These are phyloP conservation scores for Ips nitidus DNA, from an alignment of 1,140 invertebrate species.

Conservation along the genomic window DNA sequence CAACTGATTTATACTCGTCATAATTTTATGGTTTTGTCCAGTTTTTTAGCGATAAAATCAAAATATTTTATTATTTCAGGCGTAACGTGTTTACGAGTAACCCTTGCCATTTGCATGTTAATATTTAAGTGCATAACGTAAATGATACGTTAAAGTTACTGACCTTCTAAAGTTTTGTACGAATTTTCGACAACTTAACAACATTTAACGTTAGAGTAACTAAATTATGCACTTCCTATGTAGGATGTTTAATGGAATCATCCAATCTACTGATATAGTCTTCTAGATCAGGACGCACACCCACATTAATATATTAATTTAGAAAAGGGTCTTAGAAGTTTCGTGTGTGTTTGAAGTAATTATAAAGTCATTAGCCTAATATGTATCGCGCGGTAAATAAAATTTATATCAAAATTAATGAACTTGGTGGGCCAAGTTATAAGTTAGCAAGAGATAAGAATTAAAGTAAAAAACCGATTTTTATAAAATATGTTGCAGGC, in stretches of 20 bases:
- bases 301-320: not conserved
- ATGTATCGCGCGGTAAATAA: not conserved
- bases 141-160: no score
- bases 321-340: not conserved
- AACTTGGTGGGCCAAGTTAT: not conserved
- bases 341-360: not conserved
- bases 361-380: constrained; percentile 3
- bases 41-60: constrained; percentile 2
- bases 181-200: no score
- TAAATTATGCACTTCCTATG: no score
- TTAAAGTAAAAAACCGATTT: no score
- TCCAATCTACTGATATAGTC: no score
- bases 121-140: not conserved
- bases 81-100: constrained; percentile 6
- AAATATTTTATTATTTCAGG: constrained; percentile 1
- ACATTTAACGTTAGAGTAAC: no score
- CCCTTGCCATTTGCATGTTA: constrained; percentile 6
- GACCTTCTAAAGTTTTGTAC: no score
- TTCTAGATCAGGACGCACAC: no score
- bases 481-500: no score
- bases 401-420: constrained; percentile 1
- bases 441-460: no score
- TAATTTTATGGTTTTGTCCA: not conserved
- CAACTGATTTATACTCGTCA: not conserved
- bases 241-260: no score